These are phyloP conservation scores for Lanistes nyassanus DNA, from an alignment of 1,140 invertebrate species.

Conservation along the genomic window DNA sequence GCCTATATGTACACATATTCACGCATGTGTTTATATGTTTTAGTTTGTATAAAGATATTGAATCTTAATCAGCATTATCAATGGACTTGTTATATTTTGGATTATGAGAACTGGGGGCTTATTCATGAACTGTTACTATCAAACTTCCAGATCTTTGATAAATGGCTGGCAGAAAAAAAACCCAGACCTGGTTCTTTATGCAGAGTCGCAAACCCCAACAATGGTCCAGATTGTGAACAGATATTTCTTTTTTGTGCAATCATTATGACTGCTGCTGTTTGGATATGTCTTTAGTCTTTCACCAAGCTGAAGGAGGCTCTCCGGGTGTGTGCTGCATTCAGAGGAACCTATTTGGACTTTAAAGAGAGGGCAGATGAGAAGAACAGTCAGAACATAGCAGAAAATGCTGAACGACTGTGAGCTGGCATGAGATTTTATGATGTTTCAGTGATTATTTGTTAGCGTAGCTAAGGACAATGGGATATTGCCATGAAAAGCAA, in stretches of 20 bases:
- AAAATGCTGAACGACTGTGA: constrained; percentile 66
- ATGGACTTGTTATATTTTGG: background rate
- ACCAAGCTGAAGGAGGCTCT: constrained; percentile 65
- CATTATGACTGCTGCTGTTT: background rate
- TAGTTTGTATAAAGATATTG: background rate
- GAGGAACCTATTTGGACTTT: constrained; percentile 66
- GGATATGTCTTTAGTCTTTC: constrained; percentile 55
- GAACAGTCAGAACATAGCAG: constrained; percentile 62
- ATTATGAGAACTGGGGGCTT: too few relatives aligned
- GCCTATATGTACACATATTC: background rate
- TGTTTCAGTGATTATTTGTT: background rate
- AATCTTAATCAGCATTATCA: background rate
- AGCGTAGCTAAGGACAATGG: too few relatives aligned
- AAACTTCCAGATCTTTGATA: background rate
- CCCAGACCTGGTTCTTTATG: too few relatives aligned
- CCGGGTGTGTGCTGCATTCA: constrained; percentile 65
- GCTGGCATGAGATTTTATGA: constrained; percentile 17
- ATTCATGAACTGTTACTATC: background rate
- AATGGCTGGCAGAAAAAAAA: too few relatives aligned
- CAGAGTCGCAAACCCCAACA: too few relatives aligned
- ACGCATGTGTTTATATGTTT: background rate
- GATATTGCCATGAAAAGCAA: too few relatives aligned
- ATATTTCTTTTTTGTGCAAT: background rate
- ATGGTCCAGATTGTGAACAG: too few relatives aligned
- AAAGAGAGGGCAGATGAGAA: constrained; percentile 65